Base-by-base conservation (phyloP, 2,797 vertebrate genomes). In the Heteromormyrus szaboi region DNA sequence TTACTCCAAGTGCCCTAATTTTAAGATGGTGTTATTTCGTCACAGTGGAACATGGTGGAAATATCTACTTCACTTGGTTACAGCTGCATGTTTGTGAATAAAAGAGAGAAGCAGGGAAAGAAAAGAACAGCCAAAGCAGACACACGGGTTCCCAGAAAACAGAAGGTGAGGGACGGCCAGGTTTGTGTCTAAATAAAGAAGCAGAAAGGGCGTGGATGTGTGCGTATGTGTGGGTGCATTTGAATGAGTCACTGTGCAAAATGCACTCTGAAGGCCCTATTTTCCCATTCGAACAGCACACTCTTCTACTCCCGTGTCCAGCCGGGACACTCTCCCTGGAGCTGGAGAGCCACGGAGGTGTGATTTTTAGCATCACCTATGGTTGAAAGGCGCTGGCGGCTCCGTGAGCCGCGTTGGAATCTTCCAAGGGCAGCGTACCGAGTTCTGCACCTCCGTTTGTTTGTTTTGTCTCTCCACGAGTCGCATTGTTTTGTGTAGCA, bases 171-270 rank as follows among this genome's bases (percentile, higher is more conserved):
- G 59, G 41, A n/a, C 9, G 4, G 86, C 59, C 86, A 50, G 54
- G 25, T 88, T 29, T 84, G 22, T 4, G 41, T 25, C 48, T 62
- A 88, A 88, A 88, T 17, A 50, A 33, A 84, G 88, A 9, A 86
- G 29, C 19, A 19, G 11, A n/a, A 59, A 37, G 50, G 85, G 85
- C 17, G 72, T 79, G 72, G 68, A 72, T 19, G 72, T 84, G 17
- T 48, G 48, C 8, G 19, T 48, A 7, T 46, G 54, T 62, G 86
- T 44, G 56, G 22, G n/a, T 3, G 44, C 9, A 62, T 41, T 9
- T 19, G 17, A 41, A n/a, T 86, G 84, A 54, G 84, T 54, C 84
- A 85, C 84, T 86, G 22, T n/a, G 12, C 84, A 84, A 50, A 46
- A 29, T 86, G 5, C 25, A 9, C 25, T 54, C 51, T 37, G 85